A percentile compares a stretch with the other conserved stretches of the same genome.
phyloP scores from a whole-genome alignment of 2,113 vertebrate species.

The Hiodon tergisus region DNA sequence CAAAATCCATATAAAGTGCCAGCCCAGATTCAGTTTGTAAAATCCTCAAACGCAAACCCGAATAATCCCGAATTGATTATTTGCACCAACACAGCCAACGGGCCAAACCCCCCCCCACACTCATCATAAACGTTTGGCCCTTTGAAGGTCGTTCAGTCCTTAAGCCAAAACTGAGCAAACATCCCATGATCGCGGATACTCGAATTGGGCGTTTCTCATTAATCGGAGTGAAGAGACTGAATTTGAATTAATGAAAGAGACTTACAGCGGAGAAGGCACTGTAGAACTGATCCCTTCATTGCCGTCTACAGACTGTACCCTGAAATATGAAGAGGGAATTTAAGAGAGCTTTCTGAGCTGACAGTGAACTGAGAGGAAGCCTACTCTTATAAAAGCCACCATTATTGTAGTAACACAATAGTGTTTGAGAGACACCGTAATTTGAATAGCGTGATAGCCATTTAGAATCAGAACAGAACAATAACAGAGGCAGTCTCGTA shows the following conservation, averaged over 20 bases:
- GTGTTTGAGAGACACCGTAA: background rate
- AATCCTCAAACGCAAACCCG: background rate
- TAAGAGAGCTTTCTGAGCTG: background rate
- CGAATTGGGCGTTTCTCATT: background rate
- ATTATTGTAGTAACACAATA: background rate
- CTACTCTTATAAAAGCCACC: background rate
- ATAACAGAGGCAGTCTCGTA: background rate
- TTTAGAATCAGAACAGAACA: background rate
- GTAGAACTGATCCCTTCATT: background rate
- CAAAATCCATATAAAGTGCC: too few relatives aligned
- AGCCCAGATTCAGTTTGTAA: too few relatives aligned
- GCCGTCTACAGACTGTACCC: background rate
- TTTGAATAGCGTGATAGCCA: background rate
- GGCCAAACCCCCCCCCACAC: too few relatives aligned
- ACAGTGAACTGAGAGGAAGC: background rate
- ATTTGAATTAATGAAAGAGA: background rate
- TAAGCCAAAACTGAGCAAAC: too few relatives aligned
- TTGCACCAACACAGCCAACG: too few relatives aligned
- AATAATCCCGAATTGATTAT: too few relatives aligned
- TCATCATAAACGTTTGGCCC: too few relatives aligned
- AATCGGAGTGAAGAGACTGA: background rate
- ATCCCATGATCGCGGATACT: too few relatives aligned
- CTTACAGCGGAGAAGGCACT: background rate
- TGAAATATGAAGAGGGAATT: background rate
- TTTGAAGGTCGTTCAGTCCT: too few relatives aligned